Percentiles rank a stretch among this genome's conserved stretches.
phyloP scores from a whole-genome alignment of 1,140 invertebrate species.

The Antheraea mylitta region DNA sequence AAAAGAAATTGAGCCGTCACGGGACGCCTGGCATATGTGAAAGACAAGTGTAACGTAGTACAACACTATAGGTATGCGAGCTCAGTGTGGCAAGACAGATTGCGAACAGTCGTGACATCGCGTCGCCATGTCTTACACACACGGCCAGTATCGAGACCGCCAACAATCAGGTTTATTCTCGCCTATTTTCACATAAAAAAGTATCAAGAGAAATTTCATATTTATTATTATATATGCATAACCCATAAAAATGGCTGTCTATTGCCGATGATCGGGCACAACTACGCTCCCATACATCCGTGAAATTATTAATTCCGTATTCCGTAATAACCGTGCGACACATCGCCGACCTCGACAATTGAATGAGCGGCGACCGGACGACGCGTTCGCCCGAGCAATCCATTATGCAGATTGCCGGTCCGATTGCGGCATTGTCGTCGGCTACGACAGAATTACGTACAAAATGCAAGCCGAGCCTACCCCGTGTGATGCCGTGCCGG shows the following conservation, averaged over 20 bases:
- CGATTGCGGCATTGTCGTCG: constrained; percentile 70
- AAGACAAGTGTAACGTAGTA: no score
- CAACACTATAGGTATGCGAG: no score
- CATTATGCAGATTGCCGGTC: constrained; percentile 70
- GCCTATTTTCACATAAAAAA: no score
- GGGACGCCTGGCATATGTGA: no score
- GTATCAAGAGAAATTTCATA: no score
- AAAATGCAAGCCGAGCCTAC: constrained; percentile 29
- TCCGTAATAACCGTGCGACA: constrained; percentile 58
- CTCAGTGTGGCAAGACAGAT: no score
- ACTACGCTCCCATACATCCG: constrained; percentile 20
- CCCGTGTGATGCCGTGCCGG: neutral
- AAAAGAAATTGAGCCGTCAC: no score
- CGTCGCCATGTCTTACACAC: no score
- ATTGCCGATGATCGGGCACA: neutral
- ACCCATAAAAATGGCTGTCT: neutral
- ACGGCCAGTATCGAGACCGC: no score
- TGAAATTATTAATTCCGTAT: constrained; percentile 65
- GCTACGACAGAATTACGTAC: constrained; percentile 53
- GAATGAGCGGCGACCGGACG: constrained; percentile 61
- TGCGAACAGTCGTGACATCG: no score
- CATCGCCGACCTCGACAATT: constrained; percentile 64
- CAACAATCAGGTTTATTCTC: no score
- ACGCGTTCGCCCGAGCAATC: constrained; percentile 70
- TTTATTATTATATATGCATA: neutral